Evolutionary conservation across 2,797 vertebrate species (phyloP), one percentile per base, ranked within the genome.

Genomic region (Girardinus metallicus): DNA sequence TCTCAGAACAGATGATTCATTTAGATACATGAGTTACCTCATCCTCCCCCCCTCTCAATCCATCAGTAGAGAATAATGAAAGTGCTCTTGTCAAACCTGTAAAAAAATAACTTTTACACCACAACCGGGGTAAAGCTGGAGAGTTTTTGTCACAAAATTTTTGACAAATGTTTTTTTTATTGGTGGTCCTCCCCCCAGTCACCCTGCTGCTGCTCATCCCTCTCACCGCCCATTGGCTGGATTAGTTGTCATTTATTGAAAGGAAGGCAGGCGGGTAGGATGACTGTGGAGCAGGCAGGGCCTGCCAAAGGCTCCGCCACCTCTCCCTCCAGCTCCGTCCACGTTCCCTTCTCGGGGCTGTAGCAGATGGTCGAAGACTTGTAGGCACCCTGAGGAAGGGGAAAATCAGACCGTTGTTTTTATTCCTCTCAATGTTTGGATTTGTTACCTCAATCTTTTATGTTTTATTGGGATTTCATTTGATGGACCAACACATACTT

Each of bases 301-400:
- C 98, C 99, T 0, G 99, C 99, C 72, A 99, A 94, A 16, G 99
- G 99, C 93, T 99, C 99, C 0, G 98, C 99, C 83, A 99, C 98
- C 10, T 99, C 98, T 71, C 98, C 98, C 93, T 99, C 98, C 70
- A 99, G 93, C 94, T 99, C 98, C 87, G 97, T 99, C 99, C 99
- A 99, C 76, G 96, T 97, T 88, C 96, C 98, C 90, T 99, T 99
- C 93, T 99, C 99, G 78, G 99, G 98, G 93, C 97, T 99, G 83
- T 99, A 99, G 95, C 98, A 99, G 95, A 99, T 99, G 83, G 99
- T 99, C 16, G 98, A 99, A 73, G 99, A 99, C 94, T 99, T 99
- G 93, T 99, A 99, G 73, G 99, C 98, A 53, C 99, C 99, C 99
- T 99, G 95, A 43, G 95, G 95, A 70, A 73, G 94, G 95, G 73